Evolutionary conservation across 2,888 invertebrate genomes (phyloP).

Genomic region (Ecliptopera silaceata): DNA sequence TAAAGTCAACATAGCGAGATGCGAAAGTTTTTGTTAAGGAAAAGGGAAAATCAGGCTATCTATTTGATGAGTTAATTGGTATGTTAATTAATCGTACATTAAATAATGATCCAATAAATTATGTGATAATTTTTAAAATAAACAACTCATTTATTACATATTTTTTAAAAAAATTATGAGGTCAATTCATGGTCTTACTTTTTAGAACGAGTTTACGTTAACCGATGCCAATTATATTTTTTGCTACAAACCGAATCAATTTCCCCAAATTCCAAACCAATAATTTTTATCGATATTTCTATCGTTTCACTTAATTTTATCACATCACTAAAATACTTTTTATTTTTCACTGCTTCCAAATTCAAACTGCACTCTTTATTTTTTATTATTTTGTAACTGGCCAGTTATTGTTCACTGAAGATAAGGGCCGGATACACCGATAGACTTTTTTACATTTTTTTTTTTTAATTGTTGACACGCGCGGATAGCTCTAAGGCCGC

Average conservation of each 20-base stretch:
- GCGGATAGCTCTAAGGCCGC: conserved; percentile 52
- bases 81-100: too few relatives aligned
- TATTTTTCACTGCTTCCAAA: conserved; percentile 13
- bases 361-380: conserved; percentile 10
- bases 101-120: too few relatives aligned
- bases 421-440: neutral
- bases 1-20: conserved; percentile 25
- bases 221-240: too few relatives aligned
- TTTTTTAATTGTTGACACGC: conserved; percentile 45
- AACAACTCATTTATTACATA: too few relatives aligned
- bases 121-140: too few relatives aligned
- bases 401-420: conserved; percentile 5
- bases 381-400: conserved; percentile 9
- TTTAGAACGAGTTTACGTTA: neutral
- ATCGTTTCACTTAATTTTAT: conserved; percentile 23
- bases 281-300: conserved; percentile 17
- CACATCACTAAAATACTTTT: conserved; percentile 22
- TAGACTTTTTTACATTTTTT: neutral
- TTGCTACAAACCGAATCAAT: conserved; percentile 5
- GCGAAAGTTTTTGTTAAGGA: conserved; percentile 18
- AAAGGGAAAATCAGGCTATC: conserved; percentile 11
- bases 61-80: neutral
- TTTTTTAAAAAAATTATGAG: too few relatives aligned
- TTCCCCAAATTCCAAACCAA: conserved; percentile 5
- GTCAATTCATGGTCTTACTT: neutral